Conservation (phyloP, 1,140 invertebrate species). For the Linepithema humile region DNA sequence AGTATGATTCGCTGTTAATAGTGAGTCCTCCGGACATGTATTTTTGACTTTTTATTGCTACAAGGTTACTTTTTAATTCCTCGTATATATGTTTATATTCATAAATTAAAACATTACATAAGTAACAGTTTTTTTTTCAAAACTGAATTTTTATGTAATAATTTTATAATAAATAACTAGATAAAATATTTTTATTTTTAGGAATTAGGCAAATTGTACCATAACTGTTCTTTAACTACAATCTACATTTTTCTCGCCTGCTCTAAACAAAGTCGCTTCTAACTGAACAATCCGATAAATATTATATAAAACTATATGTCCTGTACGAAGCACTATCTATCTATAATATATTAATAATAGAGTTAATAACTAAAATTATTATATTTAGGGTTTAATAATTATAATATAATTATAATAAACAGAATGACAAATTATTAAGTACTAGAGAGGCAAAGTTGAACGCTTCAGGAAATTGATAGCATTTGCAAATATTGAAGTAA, state of each 20-base stretch:
- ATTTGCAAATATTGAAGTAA: slow-evolving; percentile 50
- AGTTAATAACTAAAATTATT: slow-evolving; percentile 67
- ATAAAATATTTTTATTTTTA: not conserved
- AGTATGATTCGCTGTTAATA: too few relatives aligned
- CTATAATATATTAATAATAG: slow-evolving; percentile 69
- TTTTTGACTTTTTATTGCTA: too few relatives aligned
- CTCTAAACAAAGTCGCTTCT: slow-evolving; percentile 29
- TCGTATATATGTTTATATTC: too few relatives aligned
- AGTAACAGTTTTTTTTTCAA: too few relatives aligned
- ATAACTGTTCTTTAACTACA: not conserved
- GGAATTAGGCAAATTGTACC: not conserved
- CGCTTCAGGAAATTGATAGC: slow-evolving; percentile 41
- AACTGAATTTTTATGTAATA: not conserved
- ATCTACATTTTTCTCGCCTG: not conserved
- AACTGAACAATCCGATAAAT: slow-evolving; percentile 70
- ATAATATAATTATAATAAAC: slow-evolving; percentile 66
- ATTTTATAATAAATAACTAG: not conserved
- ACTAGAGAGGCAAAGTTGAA: slow-evolving; percentile 44
- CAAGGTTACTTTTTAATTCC: too few relatives aligned
- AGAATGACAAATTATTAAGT: slow-evolving; percentile 33
- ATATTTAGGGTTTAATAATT: slow-evolving; percentile 49
- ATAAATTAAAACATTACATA: not conserved
- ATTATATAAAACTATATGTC: slow-evolving; percentile 57
- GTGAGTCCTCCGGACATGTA: too few relatives aligned
- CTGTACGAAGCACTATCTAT: slow-evolving; percentile 53